A percentile compares a stretch with the other conserved stretches of the same genome.
phyloP scores from a whole-genome alignment of 35 echinoderm and acorn worm species.

The Antedon bifida region DNA sequence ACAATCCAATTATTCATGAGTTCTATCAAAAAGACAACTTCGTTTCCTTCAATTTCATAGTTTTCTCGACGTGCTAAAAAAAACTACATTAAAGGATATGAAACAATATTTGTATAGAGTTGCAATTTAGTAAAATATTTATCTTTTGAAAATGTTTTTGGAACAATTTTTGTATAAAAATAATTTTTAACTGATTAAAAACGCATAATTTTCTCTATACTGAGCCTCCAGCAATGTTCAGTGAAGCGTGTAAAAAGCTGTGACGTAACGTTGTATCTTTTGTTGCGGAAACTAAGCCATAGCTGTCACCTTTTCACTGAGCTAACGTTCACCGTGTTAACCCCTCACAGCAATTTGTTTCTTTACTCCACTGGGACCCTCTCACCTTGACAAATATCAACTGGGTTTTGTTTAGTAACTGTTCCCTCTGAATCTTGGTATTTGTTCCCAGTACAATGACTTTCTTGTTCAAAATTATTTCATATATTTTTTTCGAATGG shows the following conservation, averaged over 20 bases:
- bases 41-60: too few relatives aligned
- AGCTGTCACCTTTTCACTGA: not conserved
- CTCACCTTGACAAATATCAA: not conserved
- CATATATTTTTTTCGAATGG: not conserved
- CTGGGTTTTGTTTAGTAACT: not conserved
- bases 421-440: not conserved
- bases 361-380: not conserved
- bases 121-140: too few relatives aligned
- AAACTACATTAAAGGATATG: too few relatives aligned
- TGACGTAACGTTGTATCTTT: not conserved
- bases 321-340: not conserved
- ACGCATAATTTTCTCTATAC: too few relatives aligned
- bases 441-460: not conserved
- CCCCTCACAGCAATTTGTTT: not conserved
- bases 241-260: too few relatives aligned
- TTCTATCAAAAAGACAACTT: too few relatives aligned
- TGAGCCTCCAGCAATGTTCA: too few relatives aligned
- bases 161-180: too few relatives aligned
- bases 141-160: too few relatives aligned
- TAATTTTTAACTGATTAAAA: too few relatives aligned
- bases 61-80: too few relatives aligned
- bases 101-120: too few relatives aligned
- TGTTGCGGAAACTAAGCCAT: not conserved
- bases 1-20: not conserved
- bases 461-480: not conserved